Base-by-base conservation (phyloP, 92 coral and sea anemone genomes). In the Blastomussa wellsi region DNA sequence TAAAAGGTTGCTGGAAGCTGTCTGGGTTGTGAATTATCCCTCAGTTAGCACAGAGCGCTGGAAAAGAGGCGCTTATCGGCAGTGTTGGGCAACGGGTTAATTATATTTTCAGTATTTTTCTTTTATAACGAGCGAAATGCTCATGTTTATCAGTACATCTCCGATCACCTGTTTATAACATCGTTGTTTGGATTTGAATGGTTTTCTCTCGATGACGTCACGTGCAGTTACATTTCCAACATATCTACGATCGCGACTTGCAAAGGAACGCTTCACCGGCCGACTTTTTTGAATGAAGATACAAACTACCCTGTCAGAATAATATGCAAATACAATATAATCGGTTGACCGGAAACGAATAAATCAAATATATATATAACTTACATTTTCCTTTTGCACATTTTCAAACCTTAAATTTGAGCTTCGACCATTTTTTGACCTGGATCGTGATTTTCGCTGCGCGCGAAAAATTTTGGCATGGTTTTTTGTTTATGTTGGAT, bases 171-270 rank as follows among this genome's bases (percentile, higher is more conserved):
- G 87, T 83, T 59, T 83, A 69, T 41, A 74, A 29, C 71, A 39
- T 36, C 39, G 60, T 74, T 81, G 83, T 83, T 74, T 55, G 80
- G 74, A 74, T 73, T 74, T 42, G 73, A 83, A 83, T 83, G 87
- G 87, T 82, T 82, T 72, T 41, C 79, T 65, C 33, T 55, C 39
- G 39, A 44, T 83, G 87, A 83, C 87, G 87, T 83, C 87, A 83
- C 74, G 22, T 74, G 44, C 60, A 41, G 80, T 53, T 51, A 35
- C 42, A 22, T 31, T 38, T 31, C 42, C 35, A 36, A 72, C 20
- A 14, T 33, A 36, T 70, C 38, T 3, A 35, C 24, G 70, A 70
- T 70, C 69, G 13, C 19, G 35, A 70, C 26, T 26, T 26, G 37
- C 67, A 68, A 44, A 22, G 37, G 15, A 49, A 42, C 47, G 8